A percentile compares a stretch with the other conserved stretches of the same genome.
These are phyloP conservation scores for Chrysopilus asiliformis DNA, from an alignment of 2,888 invertebrate genomes.

Conservation along the genomic window DNA sequence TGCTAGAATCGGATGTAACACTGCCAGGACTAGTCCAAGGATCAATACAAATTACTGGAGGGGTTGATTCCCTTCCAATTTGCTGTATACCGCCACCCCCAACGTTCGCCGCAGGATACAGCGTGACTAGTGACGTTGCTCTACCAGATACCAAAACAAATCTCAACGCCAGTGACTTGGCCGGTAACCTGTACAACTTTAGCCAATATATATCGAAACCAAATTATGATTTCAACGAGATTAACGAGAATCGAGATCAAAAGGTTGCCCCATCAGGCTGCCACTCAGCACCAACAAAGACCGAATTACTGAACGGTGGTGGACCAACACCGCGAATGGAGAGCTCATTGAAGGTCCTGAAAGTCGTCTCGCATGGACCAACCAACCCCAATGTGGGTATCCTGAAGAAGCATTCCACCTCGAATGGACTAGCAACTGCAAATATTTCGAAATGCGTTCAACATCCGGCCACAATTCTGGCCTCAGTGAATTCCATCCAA, in stretches of 20 bases:
- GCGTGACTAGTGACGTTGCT: not conserved
- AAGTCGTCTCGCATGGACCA: not conserved
- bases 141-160: not conserved
- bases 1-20: too few relatives aligned
- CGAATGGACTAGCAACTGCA: too few relatives aligned
- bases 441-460: too few relatives aligned
- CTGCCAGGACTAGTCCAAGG: too few relatives aligned
- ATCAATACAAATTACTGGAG: not conserved
- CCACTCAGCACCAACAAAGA: constrained; percentile 4
- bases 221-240: constrained; percentile 14
- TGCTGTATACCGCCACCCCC: too few relatives aligned
- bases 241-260: constrained; percentile 12
- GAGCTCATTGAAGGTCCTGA: not conserved
- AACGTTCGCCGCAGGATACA: too few relatives aligned
- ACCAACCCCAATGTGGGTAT: not conserved
- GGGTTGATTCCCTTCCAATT: too few relatives aligned
- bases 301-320: constrained; percentile 1
- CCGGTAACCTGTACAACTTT: constrained; percentile 12
- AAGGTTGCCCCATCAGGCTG: too few relatives aligned
- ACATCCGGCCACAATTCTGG: constrained; percentile 8
- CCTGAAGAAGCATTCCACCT: too few relatives aligned
- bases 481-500: constrained; percentile 13
- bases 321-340: not conserved
- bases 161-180: constrained; percentile 9
- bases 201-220: constrained; percentile 14